Base-by-base conservation (phyloP, 2,797 vertebrate species). In the Ibycter americanus region DNA sequence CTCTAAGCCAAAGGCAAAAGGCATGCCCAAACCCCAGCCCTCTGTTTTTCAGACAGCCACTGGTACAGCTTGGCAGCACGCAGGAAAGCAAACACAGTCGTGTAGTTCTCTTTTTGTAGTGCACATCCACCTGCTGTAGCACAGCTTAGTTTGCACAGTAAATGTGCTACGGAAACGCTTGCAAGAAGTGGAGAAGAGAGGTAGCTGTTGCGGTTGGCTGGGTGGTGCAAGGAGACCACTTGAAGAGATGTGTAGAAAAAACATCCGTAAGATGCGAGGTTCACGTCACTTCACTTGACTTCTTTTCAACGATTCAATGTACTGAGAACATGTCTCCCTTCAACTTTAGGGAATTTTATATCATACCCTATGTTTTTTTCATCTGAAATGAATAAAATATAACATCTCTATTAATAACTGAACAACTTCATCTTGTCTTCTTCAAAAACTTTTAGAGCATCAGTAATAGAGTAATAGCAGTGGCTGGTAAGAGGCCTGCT, bases 301-400 rank as follows among this genome's bases (percentile, higher is more conserved):
- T 9, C 55, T 74, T 84, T 71, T 78, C 78, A 65, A 17, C 47
- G 76, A 83, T 51, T 93, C 47, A 25, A 23, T 23, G 55, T 61
- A 20, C 82, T 78, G 72, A 55, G 91, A 90, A 79, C 12, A 46
- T 3, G 11, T 15, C 2, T 4, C 44, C 9, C 81, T 80, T 70
- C 76, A 73, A 2, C 67, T 83, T 87, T 17, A 58, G 67, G n/a
- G 46, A 84, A 73, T 83, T 91, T 94, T 72, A 36, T 85, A 59
- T 34, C 65, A 72, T 67, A 52, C 15, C 4, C 25, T 40, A 78
- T 92, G 76, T 51, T 84, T 96, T 96, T 94, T 97, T 97, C 38
- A 96, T 91, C 81, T 74, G n/a, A 79, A 94, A 95, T 96, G 36
- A 96, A 97, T 97, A 94, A 96, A 96, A 96, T 62, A 95, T 93